phyloP scores from a whole-genome alignment of 37 sponge, comb jelly and placozoan species.

The Eunapius fragilis region DNA sequence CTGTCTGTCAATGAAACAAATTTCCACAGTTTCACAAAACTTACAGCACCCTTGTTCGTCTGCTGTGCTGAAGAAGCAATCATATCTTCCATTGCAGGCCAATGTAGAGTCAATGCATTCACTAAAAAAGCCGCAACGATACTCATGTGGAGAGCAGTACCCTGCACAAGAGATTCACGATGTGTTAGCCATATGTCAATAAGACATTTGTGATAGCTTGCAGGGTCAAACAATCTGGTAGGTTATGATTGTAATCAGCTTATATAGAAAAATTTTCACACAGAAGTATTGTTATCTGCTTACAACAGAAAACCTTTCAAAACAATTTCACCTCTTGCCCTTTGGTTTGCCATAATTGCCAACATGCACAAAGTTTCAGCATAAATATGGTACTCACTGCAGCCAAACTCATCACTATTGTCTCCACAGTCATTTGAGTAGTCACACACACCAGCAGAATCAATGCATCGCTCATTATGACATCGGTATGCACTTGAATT shows the following conservation, averaged over 20 bases:
- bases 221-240: no score
- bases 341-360: no score
- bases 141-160: not conserved
- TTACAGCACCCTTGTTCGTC: not conserved
- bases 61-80: not conserved
- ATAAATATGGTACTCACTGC: not conserved
- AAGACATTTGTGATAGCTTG: no score
- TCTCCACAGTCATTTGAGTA: not conserved
- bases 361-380: no score
- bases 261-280: no score
- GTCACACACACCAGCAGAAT: not conserved
- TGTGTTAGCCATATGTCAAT: no score
- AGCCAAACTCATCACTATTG: not conserved
- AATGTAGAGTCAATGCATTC: not conserved
- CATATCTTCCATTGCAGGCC: not conserved
- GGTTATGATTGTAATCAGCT: no score
- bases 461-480: not conserved
- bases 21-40: not conserved
- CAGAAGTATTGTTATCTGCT: no score
- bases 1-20: no score
- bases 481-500: not conserved
- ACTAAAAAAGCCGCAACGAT: not conserved
- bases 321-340: no score
- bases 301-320: no score
- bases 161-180: not conserved